Percentiles rank a stretch among this genome's conserved stretches.
Conservation (phyloP, 2,888 invertebrate genomes). For the Hirudinaria manillensis region DNA sequence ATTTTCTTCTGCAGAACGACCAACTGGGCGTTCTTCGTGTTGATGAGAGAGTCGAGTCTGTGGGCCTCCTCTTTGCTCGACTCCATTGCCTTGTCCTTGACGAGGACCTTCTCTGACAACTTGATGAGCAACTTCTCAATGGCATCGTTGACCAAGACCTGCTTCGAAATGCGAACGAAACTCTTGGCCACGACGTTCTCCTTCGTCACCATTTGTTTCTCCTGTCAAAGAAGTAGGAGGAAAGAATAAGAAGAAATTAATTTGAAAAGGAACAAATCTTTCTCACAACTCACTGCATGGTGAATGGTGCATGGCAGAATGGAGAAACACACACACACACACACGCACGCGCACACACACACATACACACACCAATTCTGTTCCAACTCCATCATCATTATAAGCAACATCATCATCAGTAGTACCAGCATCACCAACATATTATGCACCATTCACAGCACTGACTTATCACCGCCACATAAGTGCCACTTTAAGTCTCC, state of each 20-base stretch:
- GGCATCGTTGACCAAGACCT: conserved; percentile 8
- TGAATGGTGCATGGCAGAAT: neutral
- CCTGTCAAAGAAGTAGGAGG: neutral
- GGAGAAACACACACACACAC: too few species aligned
- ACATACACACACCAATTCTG: too few species aligned
- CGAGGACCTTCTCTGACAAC: neutral
- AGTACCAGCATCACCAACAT: too few species aligned
- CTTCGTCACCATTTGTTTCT: conserved; percentile 9
- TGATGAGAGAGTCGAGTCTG: conserved; percentile 18
- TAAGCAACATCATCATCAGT: too few species aligned
- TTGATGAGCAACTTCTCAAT: conserved; percentile 2
- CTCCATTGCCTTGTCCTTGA: neutral
- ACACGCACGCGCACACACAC: too few species aligned
- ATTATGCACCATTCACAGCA: too few species aligned
- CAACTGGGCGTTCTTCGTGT: conserved; percentile 26
- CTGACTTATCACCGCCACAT: too few species aligned
- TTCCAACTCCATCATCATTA: too few species aligned
- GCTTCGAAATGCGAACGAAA: neutral
- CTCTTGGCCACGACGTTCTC: conserved; percentile 11
- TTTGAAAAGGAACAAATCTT: neutral
- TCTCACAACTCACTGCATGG: neutral
- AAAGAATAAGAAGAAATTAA: neutral
- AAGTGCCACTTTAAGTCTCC: too few species aligned
- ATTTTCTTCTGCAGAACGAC: conserved; percentile 7
- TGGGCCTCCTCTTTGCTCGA: neutral